Evolutionary conservation across 2,113 vertebrate species (phyloP).

Genomic region (Tamias sibiricus): DNA sequence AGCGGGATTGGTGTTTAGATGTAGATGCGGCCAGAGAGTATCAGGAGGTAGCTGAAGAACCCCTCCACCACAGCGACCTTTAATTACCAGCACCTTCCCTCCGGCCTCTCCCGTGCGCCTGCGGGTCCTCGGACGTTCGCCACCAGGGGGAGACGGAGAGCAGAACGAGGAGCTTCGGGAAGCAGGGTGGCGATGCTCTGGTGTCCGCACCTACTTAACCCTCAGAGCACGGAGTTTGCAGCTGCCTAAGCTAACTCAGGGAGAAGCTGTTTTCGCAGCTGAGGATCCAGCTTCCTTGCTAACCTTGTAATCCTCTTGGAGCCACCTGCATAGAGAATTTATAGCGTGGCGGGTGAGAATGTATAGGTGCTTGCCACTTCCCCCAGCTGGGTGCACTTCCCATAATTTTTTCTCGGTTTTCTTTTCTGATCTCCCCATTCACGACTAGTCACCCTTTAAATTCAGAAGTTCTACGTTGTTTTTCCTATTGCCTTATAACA

Average conservation of each 20-base stretch:
- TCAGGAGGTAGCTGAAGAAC: not conserved
- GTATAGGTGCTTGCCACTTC: not conserved
- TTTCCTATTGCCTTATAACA: not conserved
- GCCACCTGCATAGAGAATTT: not conserved
- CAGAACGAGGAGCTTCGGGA: rapidly evolving
- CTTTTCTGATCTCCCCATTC: too few relatives aligned
- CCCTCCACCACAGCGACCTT: not conserved
- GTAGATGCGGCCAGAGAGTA: not conserved
- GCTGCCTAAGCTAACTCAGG: not conserved
- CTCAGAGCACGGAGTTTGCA: not conserved
- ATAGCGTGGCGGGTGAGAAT: rapidly evolving
- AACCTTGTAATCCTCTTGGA: not conserved
- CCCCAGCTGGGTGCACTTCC: not conserved
- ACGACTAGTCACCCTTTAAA: not conserved
- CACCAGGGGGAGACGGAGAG: conserved; percentile 52
- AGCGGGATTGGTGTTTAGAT: not conserved
- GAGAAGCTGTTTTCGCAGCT: not conserved
- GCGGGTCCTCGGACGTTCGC: not conserved
- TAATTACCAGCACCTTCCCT: not conserved
- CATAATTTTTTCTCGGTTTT: not conserved
- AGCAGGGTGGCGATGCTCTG: rapidly evolving
- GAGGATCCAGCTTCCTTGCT: not conserved
- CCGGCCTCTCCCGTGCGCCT: not conserved
- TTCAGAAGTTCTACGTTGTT: not conserved
- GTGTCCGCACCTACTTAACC: rapidly evolving